Evolutionary conservation across 2,113 vertebrate genomes (phyloP).

Genomic region (Choloepus hoffmanni): DNA sequence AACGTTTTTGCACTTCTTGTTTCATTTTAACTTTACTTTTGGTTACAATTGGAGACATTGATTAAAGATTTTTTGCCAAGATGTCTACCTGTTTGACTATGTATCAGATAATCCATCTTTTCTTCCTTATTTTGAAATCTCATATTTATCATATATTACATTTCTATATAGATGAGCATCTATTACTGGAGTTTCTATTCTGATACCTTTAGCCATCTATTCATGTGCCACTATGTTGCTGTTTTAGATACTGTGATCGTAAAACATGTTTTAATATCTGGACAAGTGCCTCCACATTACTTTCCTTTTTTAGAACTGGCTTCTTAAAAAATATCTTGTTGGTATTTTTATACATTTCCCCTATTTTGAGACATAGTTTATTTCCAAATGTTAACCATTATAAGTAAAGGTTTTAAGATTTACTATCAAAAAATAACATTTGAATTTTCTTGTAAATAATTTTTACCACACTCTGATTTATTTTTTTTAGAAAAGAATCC

Average conservation of each 20-base stretch:
- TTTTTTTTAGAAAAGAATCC: background rate
- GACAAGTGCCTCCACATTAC: background rate
- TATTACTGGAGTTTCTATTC: background rate
- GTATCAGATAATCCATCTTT: background rate
- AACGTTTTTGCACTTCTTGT: background rate
- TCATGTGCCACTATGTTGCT: background rate
- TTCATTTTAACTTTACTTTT: constrained; percentile 17
- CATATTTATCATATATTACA: background rate
- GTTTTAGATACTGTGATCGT: background rate
- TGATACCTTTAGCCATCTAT: background rate
- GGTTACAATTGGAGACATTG: background rate
- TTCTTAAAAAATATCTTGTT: background rate
- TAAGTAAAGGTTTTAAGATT: constrained; percentile 42
- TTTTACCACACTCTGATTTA: background rate
- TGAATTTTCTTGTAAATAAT: background rate
- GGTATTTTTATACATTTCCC: background rate
- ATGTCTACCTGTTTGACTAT: background rate
- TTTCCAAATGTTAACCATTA: constrained; percentile 33
- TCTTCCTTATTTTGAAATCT: background rate
- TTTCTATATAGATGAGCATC: background rate
- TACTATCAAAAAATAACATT: background rate
- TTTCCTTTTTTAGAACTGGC: background rate
- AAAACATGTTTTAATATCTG: background rate
- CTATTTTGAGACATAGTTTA: background rate
- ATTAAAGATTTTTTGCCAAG: background rate